Percentiles rank a stretch among this genome's conserved stretches.
These are phyloP conservation scores for Lasaia peninsularis DNA, from an alignment of 1,140 invertebrate species.

Conservation along the genomic window DNA sequence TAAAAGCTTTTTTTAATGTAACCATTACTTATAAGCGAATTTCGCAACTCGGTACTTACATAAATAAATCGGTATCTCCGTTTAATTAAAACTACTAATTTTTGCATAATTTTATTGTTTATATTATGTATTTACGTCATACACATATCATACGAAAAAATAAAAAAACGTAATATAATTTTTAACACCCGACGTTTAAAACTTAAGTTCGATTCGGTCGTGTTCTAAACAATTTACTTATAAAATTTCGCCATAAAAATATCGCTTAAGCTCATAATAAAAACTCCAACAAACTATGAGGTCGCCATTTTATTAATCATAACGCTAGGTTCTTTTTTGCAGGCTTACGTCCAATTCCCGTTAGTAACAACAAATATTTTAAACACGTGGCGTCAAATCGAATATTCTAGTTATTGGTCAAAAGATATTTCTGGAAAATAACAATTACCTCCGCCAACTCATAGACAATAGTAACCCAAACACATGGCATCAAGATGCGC, in stretches of 20 bases:
- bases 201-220: too few species aligned
- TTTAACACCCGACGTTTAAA: too few species aligned
- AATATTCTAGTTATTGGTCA: background rate
- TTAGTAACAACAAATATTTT: background rate
- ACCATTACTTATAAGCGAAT: too few species aligned
- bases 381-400: background rate
- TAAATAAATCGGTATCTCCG: too few species aligned
- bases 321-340: too few species aligned
- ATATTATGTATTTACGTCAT: background rate
- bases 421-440: slow-evolving; percentile 23
- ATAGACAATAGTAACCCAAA: slow-evolving; percentile 43
- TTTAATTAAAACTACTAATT: background rate
- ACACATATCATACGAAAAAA: background rate
- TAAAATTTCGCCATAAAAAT: too few species aligned
- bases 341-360: background rate
- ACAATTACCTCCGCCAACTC: slow-evolving; percentile 24
- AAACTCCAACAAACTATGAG: too few species aligned
- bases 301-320: too few species aligned
- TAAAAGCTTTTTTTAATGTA: too few species aligned
- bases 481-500: slow-evolving; percentile 51
- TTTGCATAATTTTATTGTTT: background rate
- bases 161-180: background rate
- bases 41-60: too few species aligned
- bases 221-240: too few species aligned
- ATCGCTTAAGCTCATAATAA: too few species aligned